Percentiles rank a stretch among this genome's conserved stretches.
Evolutionary conservation across 2,888 invertebrate species (phyloP).

Genomic region (Buathra laborator): DNA sequence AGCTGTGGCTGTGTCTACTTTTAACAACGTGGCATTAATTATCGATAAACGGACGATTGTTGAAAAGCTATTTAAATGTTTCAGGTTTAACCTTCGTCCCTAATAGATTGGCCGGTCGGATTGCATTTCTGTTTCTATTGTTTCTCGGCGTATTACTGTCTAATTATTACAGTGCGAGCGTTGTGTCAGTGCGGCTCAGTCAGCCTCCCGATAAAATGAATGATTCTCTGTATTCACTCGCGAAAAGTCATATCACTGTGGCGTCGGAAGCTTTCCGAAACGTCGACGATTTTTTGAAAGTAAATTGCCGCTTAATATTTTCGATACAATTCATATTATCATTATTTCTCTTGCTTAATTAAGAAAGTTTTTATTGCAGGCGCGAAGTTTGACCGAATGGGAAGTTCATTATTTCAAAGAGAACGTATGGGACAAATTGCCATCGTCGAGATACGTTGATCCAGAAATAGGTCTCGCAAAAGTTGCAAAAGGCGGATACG

Average conservation of each 20-base stretch:
- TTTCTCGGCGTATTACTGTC: conserved; percentile 79
- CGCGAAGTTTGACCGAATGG: conserved; percentile 71
- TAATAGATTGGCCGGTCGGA: conserved; percentile 74
- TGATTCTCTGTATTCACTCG: conserved; percentile 78
- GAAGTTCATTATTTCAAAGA: conserved; percentile 74
- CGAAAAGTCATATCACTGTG: conserved; percentile 74
- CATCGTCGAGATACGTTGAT: conserved; percentile 74
- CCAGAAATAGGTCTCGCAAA: conserved; percentile 77
- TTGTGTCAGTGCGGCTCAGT: conserved; percentile 80
- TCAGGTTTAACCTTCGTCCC: conserved; percentile 78
- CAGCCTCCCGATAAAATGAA: conserved; percentile 81
- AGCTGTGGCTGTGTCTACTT: too few relatives aligned
- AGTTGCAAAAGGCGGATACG: conserved; percentile 76
- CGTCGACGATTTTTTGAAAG: conserved; percentile 75
- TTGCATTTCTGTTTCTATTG: conserved; percentile 77
- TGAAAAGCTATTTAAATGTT: conserved; percentile 16
- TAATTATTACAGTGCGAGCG: conserved; percentile 81
- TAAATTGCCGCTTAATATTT: conserved; percentile 48
- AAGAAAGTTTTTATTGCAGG: conserved; percentile 28
- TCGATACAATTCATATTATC: background rate
- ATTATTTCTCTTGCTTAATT: background rate
- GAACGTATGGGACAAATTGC: conserved; percentile 77
- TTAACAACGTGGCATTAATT: too few relatives aligned
- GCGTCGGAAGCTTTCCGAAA: conserved; percentile 78
- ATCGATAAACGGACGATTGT: background rate